Evolutionary conservation across 2,797 vertebrate species (phyloP).

Genomic region (Pangasius krempfi): DNA sequence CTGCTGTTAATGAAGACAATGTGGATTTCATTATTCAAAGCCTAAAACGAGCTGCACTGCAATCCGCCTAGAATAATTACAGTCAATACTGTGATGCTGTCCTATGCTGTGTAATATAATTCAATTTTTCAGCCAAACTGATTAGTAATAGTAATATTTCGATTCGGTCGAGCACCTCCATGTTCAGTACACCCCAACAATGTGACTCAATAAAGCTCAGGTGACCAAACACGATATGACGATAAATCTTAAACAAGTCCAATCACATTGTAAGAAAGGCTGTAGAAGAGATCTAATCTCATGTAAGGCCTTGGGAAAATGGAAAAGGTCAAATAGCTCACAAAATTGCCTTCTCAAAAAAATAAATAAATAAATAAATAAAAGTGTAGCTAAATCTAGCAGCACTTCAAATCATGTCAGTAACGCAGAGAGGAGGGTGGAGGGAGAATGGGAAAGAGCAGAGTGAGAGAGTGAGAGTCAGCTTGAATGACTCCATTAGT

Average conservation of each 20-base stretch:
- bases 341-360: constrained; percentile 73
- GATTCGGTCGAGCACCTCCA: background rate
- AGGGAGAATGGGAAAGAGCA: constrained; percentile 38
- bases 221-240: constrained; percentile 72
- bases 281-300: constrained; percentile 76
- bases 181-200: background rate
- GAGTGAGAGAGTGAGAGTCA: constrained; percentile 44
- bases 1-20: constrained; percentile 86
- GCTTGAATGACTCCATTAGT: constrained; percentile 27
- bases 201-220: constrained; percentile 65
- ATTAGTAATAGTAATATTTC: constrained; percentile 27
- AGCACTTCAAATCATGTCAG: constrained; percentile 72
- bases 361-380: background rate
- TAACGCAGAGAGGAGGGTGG: constrained; percentile 49
- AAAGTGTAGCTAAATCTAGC: constrained; percentile 76
- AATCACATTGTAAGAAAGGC: constrained; percentile 78
- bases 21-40: constrained; percentile 91
- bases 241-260: constrained; percentile 75
- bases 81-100: constrained; percentile 52
- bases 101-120: background rate
- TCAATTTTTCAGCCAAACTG: background rate
- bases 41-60: constrained; percentile 61
- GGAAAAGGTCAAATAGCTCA: constrained; percentile 80
- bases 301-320: constrained; percentile 78
- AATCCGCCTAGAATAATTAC: constrained; percentile 67